These are phyloP conservation scores for Wasmannia auropunctata DNA, from an alignment of 1,140 invertebrate species.

Conservation along the genomic window DNA sequence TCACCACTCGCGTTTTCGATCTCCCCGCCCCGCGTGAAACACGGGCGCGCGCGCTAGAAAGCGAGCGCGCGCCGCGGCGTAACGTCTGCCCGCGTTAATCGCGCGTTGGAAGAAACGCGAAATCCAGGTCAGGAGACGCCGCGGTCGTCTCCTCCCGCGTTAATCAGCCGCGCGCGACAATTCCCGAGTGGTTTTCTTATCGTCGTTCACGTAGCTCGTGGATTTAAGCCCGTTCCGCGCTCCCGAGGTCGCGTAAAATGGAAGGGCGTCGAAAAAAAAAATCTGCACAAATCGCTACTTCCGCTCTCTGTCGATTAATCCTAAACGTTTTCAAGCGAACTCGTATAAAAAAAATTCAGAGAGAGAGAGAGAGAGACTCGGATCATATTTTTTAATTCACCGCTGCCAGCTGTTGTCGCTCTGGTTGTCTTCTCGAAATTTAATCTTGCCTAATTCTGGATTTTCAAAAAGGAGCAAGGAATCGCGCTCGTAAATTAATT, in stretches of 20 bases:
- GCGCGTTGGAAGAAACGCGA: conserved; percentile 51
- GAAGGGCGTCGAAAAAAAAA: too few species aligned
- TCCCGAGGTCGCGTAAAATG: too few species aligned
- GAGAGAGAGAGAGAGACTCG: too few species aligned
- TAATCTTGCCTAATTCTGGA: neutral
- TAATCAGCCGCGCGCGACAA: conserved; percentile 50
- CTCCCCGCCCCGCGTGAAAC: neutral
- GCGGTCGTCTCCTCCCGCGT: conserved; percentile 34
- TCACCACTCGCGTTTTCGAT: conserved; percentile 41
- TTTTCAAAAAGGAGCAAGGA: neutral
- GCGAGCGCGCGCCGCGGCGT: conserved; percentile 39
- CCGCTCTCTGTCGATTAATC: neutral
- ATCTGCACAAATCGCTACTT: too few species aligned
- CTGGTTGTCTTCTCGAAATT: neutral
- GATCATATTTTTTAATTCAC: too few species aligned
- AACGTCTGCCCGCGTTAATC: conserved; percentile 53
- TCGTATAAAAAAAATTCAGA: too few species aligned
- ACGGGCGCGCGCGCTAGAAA: conserved; percentile 26
- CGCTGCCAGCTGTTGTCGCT: too few species aligned
- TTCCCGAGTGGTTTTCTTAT: conserved; percentile 39
- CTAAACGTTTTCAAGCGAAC: neutral
- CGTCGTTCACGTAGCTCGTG: conserved; percentile 11
- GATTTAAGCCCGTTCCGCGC: neutral
- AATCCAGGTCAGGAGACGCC: conserved; percentile 57
- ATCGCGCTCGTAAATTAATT: neutral